phyloP scores from a whole-genome alignment of 2,888 invertebrate genomes.

The Lasioglossum pauxillum region DNA sequence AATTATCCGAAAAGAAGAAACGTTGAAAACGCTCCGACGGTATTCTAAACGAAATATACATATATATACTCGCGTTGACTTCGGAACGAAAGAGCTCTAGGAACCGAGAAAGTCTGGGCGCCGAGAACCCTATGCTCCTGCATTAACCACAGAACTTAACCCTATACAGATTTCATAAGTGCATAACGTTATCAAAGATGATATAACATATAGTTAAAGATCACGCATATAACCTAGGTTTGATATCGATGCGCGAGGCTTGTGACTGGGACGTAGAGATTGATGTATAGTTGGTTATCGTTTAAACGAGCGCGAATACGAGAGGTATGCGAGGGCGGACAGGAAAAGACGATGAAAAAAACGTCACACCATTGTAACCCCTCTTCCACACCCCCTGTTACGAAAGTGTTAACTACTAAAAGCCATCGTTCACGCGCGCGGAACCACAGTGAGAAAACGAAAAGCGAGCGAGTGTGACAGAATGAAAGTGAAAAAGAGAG shows the following conservation, averaged over 20 bases:
- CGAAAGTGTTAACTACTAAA: conserved; percentile 60
- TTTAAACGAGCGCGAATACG: conserved; percentile 50
- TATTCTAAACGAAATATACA: background rate
- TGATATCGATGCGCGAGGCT: conserved; percentile 70
- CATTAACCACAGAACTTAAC: conserved; percentile 45
- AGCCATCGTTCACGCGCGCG: conserved; percentile 46
- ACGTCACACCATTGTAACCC: conserved; percentile 57
- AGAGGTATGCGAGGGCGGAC: conserved; percentile 11
- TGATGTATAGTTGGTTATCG: conserved; percentile 71
- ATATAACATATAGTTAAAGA: conserved; percentile 64
- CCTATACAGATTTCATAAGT: conserved; percentile 59
- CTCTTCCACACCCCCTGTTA: conserved; percentile 31
- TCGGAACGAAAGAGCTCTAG: background rate
- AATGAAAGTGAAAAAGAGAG: background rate
- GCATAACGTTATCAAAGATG: conserved; percentile 58
- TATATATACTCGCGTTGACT: background rate
- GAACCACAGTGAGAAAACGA: background rate
- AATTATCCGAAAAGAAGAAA: background rate
- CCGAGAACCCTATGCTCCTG: conserved; percentile 29
- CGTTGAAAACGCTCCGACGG: background rate
- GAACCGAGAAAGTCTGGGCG: background rate
- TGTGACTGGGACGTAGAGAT: conserved; percentile 68
- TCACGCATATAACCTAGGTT: conserved; percentile 69
- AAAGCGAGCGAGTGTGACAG: background rate
- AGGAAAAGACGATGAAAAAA: conserved; percentile 30